These are phyloP conservation scores for Pachyramphus minor DNA, from an alignment of 2,113 vertebrate species.

Conservation along the genomic window DNA sequence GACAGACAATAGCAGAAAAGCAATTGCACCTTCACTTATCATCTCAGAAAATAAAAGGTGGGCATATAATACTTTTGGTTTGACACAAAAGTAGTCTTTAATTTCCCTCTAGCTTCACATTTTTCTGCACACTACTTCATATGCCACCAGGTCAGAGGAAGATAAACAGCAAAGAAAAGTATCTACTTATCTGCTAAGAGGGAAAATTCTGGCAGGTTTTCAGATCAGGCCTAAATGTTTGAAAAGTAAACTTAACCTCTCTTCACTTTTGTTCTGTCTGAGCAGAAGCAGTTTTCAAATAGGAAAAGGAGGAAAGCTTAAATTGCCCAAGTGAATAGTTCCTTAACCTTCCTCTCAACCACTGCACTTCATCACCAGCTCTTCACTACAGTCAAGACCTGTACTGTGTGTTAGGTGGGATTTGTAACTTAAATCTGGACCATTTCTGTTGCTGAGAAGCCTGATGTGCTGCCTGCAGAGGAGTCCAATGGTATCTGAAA, in stretches of 20 bases:
- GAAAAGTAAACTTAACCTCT: neutral
- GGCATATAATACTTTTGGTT: neutral
- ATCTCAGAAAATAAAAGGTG: neutral
- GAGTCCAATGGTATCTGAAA: neutral
- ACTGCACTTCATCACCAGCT: neutral
- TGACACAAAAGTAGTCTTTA: neutral
- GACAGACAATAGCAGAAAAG: neutral
- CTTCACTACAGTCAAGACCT: neutral
- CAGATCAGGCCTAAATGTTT: neutral
- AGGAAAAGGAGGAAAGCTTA: neutral
- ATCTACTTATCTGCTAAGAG: neutral
- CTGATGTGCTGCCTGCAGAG: neutral
- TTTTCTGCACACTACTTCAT: neutral
- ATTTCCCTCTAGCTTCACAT: neutral
- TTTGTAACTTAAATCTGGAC: neutral
- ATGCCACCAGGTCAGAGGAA: neutral
- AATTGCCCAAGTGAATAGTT: accelerated
- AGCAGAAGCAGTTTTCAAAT: neutral
- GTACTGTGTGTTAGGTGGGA: neutral
- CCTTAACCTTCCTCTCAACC: neutral
- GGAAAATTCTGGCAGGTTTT: neutral
- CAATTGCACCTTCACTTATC: neutral
- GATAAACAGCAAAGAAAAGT: neutral
- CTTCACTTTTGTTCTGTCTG: neutral
- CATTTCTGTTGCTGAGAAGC: neutral